Conservation (phyloP, 1,140 invertebrate species). For the Apis laboriosa region DNA sequence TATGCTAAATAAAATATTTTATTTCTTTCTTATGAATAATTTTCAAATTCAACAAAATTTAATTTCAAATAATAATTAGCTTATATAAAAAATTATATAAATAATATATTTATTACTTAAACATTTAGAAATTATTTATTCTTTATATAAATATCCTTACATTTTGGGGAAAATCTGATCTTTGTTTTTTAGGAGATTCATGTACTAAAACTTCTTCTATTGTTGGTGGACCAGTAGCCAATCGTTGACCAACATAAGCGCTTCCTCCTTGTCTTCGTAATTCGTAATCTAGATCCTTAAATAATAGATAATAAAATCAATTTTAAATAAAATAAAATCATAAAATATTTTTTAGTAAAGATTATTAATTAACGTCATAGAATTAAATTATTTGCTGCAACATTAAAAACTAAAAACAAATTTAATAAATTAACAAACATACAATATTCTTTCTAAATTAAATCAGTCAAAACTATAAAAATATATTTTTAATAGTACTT, state of each 20-base stretch:
- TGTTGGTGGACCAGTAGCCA: slow-evolving; percentile 84
- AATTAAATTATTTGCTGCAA: background rate
- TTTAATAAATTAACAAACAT: no score
- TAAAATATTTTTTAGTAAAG: background rate
- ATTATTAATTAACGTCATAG: background rate
- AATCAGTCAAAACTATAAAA: no score
- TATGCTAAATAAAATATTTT: background rate
- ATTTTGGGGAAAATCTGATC: slow-evolving; percentile 71
- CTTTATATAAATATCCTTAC: slow-evolving; percentile 42
- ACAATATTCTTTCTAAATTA: no score
- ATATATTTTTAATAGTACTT: no score
- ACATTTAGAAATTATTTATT: background rate
- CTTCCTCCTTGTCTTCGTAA: slow-evolving; percentile 86
- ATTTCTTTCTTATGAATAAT: background rate
- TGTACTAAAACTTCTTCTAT: slow-evolving; percentile 79
- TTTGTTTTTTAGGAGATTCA: slow-evolving; percentile 79
- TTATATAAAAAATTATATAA: background rate
- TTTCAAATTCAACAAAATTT: background rate
- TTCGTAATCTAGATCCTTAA: slow-evolving; percentile 91
- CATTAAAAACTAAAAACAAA: background rate
- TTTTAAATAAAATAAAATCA: background rate
- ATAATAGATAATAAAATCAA: background rate
- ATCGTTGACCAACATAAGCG: slow-evolving; percentile 90
- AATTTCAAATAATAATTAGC: background rate
- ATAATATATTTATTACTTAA: no score